phyloP scores from a whole-genome alignment of 2,888 invertebrate genomes.

The Chelonus formosanus region DNA sequence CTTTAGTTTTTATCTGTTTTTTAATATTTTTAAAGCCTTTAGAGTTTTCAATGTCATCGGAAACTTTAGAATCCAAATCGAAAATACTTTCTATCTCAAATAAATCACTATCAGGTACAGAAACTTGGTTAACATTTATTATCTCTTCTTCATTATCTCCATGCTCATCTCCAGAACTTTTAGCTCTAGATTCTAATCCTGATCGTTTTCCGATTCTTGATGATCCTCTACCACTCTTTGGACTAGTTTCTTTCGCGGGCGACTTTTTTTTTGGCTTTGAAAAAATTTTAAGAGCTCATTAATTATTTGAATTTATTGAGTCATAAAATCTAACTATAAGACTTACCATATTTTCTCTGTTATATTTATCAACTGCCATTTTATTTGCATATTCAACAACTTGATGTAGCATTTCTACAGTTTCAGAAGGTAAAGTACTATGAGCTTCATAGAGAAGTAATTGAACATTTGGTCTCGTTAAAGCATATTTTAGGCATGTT shows the following conservation, averaged over 20 bases:
- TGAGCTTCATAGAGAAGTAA: conserved; percentile 84
- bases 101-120: conserved; percentile 77
- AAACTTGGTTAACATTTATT: conserved; percentile 23
- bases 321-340: too few relatives aligned
- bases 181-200: conserved; percentile 5
- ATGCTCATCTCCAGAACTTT: conserved; percentile 15
- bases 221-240: conserved; percentile 33
- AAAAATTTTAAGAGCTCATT: conserved; percentile 1
- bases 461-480: conserved; percentile 85
- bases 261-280: conserved; percentile 39
- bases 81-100: conserved; percentile 74
- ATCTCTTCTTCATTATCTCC: conserved; percentile 9
- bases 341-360: conserved; percentile 61
- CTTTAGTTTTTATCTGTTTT: not conserved
- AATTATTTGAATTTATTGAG: not conserved
- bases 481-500: conserved; percentile 75
- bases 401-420: conserved; percentile 75
- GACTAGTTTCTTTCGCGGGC: conserved; percentile 37
- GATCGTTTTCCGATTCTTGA: conserved; percentile 23
- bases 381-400: conserved; percentile 74
- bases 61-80: conserved; percentile 68
- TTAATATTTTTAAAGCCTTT: too few relatives aligned
- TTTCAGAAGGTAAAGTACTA: conserved; percentile 79
- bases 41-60: conserved; percentile 49
- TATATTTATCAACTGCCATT: conserved; percentile 75